Evolutionary conservation across 2,888 invertebrate genomes (phyloP), one percentile per base, ranked within the genome.

Genomic region (Alcis repandata): DNA sequence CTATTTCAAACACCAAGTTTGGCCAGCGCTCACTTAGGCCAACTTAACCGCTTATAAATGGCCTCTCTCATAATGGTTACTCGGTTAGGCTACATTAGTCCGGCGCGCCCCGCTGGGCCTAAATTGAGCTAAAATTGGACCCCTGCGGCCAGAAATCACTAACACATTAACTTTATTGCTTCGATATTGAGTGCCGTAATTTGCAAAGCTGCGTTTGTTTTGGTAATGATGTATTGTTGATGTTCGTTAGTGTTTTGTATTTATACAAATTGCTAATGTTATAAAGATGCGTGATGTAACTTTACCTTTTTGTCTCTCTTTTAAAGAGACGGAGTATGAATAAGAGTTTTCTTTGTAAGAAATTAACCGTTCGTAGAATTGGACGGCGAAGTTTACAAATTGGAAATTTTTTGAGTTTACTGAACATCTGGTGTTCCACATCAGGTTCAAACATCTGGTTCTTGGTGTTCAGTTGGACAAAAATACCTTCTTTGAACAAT

Each of bases 61-160:
- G 56, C 64, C 65, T 38, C 70, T 61, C 67, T 52, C 52, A 63
- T 74, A 74, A 72, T 74, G 72, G 80, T 67, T 62, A 60, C 65
- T 69, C 68, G 72, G 80, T 67, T 62, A 60, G 66, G 69, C 68
- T 80, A 83, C 86, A 86, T 87, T 87, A 89, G 85, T 78, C 73
- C 69, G 63, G 49, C 63, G 69, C 57, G 59, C 72, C 90, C 90
- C 75, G 86, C 74, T 58, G 88, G 52, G 85, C 33, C 60, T 65
- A 76, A 83, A 87, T 87, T 82, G 86, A 80, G 76, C 72, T 76
- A 71, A 82, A 84, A 89, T 90, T 88, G 90, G 82, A 76, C 80
- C 78, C 91, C 91, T 79, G 85, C 76, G 33, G 83, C 11, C 67
- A 70, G 76, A 79, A 86, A 84, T 86, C 87, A 83, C 87, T 84